Conservation (phyloP, 2,888 invertebrate species). For the Ochropacha duplaris region DNA sequence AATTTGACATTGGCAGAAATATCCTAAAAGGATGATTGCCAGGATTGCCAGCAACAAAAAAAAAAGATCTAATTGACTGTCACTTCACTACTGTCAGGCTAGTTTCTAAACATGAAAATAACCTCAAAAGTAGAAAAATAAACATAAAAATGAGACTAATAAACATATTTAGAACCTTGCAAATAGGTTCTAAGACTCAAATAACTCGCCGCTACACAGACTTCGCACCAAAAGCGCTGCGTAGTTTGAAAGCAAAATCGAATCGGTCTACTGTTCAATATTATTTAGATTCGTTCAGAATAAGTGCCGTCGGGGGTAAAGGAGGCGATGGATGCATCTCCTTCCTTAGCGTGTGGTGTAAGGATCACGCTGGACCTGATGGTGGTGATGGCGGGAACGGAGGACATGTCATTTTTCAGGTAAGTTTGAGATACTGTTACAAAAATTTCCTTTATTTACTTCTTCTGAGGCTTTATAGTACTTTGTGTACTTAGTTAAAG, state of each 20-base stretch:
- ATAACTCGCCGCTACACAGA: slow-evolving; percentile 45
- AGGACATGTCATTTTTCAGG: slow-evolving; percentile 93
- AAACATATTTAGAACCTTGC: slow-evolving; percentile 35
- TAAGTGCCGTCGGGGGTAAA: slow-evolving; percentile 90
- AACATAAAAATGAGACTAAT: slow-evolving; percentile 33
- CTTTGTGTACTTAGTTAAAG: background rate
- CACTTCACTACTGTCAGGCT: too few relatives aligned
- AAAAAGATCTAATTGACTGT: too few relatives aligned
- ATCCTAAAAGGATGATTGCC: too few relatives aligned
- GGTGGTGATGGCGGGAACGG: slow-evolving; percentile 99
- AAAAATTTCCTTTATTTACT: background rate
- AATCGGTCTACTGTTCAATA: slow-evolving; percentile 70
- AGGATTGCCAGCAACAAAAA: too few relatives aligned
- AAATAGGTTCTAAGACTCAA: slow-evolving; percentile 10
- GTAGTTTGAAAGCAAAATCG: slow-evolving; percentile 70
- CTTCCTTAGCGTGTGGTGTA: slow-evolving; percentile 90
- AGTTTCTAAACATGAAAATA: slow-evolving; percentile 13
- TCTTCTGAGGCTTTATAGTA: background rate
- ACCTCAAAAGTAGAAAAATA: slow-evolving; percentile 10
- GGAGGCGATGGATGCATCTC: slow-evolving; percentile 97
- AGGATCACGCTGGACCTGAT: slow-evolving; percentile 96
- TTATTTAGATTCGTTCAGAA: slow-evolving; percentile 88
- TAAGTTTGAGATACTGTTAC: slow-evolving; percentile 17
- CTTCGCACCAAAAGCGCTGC: slow-evolving; percentile 58
- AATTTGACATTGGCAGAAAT: too few relatives aligned